Evolutionary conservation across 1,140 invertebrate species (phyloP).

Genomic region (Mactra quadrangularis): DNA sequence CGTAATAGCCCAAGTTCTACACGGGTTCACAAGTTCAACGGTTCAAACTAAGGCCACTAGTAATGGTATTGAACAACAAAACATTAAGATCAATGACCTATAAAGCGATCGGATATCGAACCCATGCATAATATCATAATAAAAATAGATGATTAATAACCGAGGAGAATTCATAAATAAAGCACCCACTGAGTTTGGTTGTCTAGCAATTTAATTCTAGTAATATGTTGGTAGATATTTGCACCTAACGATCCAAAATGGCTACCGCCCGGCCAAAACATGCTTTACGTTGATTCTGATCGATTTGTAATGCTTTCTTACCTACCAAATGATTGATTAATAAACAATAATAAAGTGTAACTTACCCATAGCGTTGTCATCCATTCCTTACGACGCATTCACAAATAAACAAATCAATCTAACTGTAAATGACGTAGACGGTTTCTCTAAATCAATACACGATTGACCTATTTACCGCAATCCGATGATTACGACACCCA

Average conservation of each 20-base stretch:
- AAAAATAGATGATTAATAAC: not conserved
- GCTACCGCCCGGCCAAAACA: not conserved
- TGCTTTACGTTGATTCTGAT: not conserved
- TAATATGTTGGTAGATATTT: conserved; percentile 5
- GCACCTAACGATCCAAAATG: conserved; percentile 46
- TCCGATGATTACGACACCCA: conserved; percentile 10
- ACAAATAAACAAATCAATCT: conserved; percentile 14
- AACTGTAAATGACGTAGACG: conserved; percentile 10
- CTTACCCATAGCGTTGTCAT: conserved; percentile 53
- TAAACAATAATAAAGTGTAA: not conserved
- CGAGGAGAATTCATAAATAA: not conserved
- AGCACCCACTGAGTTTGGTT: not conserved
- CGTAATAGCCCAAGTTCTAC: not conserved
- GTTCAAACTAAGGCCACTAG: conserved; percentile 48
- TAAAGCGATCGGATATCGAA: not conserved
- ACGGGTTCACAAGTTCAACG: conserved; percentile 55
- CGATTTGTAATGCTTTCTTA: not conserved
- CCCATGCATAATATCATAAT: not conserved
- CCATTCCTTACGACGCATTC: conserved; percentile 10
- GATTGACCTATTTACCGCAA: conserved; percentile 33
- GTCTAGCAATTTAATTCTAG: not conserved
- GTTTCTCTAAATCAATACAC: conserved; percentile 31
- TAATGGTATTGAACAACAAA: conserved; percentile 13
- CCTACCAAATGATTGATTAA: not conserved
- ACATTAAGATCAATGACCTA: conserved; percentile 20